Evolutionary conservation across 2,113 vertebrate genomes (phyloP).

Genomic region (Trematomus loennbergii): DNA sequence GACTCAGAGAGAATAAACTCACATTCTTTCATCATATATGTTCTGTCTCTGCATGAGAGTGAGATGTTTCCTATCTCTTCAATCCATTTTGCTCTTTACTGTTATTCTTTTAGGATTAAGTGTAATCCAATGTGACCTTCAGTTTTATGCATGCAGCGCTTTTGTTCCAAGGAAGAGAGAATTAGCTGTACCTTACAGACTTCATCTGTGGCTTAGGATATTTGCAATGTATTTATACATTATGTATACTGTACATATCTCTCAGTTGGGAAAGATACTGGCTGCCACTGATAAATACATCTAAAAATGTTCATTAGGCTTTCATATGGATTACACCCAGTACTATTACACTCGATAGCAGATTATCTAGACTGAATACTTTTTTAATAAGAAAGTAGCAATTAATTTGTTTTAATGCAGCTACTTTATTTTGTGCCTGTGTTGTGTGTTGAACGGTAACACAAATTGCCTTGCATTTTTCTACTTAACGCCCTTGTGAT

Average conservation of each 20-base stretch:
- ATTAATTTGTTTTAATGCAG: background rate
- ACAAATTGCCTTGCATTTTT: slow-evolving; percentile 2
- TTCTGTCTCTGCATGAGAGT: slow-evolving; percentile 10
- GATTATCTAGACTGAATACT: background rate
- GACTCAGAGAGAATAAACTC: slow-evolving; percentile 48
- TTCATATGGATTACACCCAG: background rate
- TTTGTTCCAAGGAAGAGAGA: slow-evolving; percentile 5
- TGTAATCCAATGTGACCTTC: slow-evolving; percentile 13
- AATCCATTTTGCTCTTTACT: slow-evolving; percentile 1
- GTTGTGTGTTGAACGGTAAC: too few relatives aligned
- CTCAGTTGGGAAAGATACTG: background rate
- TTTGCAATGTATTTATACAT: background rate
- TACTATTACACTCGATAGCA: background rate
- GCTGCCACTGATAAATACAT: background rate
- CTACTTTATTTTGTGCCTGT: background rate
- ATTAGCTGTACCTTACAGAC: background rate
- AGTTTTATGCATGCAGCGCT: background rate
- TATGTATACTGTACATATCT: background rate
- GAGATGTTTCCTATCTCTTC: slow-evolving; percentile 1
- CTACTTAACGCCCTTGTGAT: slow-evolving; percentile 5
- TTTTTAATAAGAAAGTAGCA: background rate
- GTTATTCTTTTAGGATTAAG: background rate
- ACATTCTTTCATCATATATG: slow-evolving; percentile 25
- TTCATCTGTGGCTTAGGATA: background rate
- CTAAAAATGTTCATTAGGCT: background rate